These are phyloP conservation scores for Poeciliopsis retropinna DNA, from an alignment of 2,113 vertebrate species.

Conservation along the genomic window DNA sequence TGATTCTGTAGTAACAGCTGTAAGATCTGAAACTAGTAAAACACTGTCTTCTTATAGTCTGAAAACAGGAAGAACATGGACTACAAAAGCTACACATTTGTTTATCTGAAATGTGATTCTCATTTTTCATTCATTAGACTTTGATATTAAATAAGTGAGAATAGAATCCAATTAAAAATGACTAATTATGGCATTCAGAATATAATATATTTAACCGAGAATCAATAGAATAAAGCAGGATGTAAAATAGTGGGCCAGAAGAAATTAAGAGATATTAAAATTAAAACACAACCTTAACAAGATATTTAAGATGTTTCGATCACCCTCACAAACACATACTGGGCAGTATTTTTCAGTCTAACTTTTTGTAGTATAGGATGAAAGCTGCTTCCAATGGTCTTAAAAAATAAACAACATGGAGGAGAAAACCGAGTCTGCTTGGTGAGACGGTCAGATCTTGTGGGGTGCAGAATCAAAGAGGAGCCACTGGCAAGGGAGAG, in stretches of 20 bases:
- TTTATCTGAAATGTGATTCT: neutral
- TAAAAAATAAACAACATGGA: constrained; percentile 33
- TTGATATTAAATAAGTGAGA: neutral
- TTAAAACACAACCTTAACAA: constrained; percentile 41
- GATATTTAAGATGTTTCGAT: neutral
- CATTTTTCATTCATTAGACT: neutral
- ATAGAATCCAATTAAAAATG: neutral
- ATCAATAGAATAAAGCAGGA: constrained; percentile 18
- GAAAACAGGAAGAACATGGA: neutral
- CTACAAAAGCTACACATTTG: neutral
- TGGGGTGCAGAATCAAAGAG: constrained; percentile 65
- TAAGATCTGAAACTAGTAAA: no score
- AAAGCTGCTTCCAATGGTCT: constrained; percentile 38
- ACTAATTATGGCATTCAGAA: neutral
- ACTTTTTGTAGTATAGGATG: constrained; percentile 39
- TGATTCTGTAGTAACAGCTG: no score
- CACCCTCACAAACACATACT: constrained; percentile 35
- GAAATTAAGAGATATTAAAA: neutral
- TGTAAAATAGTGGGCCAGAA: no score
- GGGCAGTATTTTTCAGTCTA: constrained; percentile 56
- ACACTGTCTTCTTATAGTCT: neutral
- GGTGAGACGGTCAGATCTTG: constrained; percentile 69
- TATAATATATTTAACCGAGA: neutral
- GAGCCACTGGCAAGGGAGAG: constrained; percentile 56
- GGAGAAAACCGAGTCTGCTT: constrained; percentile 46